Evolutionary conservation across 2,888 invertebrate species (phyloP).

Genomic region (Lamproptera curius): DNA sequence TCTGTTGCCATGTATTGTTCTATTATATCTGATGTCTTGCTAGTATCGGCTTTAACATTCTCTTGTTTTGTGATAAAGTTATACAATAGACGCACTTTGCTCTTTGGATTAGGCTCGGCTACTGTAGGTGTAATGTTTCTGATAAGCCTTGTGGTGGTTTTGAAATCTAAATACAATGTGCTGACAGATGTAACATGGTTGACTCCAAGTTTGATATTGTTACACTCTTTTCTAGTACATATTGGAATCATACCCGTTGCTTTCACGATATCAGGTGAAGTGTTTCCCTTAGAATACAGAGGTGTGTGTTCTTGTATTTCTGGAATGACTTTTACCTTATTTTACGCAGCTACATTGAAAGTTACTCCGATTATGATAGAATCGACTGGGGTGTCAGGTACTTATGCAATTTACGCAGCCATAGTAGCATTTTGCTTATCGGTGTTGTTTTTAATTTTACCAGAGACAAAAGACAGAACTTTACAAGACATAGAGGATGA

Average conservation of each 20-base stretch:
- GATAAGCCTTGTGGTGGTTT: slow-evolving; percentile 23
- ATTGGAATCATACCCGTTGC: slow-evolving; percentile 35
- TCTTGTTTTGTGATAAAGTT: slow-evolving; percentile 31
- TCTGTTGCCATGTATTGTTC: slow-evolving; percentile 37
- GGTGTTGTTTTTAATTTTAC: slow-evolving; percentile 32
- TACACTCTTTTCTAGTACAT: slow-evolving; percentile 34
- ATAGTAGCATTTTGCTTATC: slow-evolving; percentile 21
- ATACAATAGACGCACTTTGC: slow-evolving; percentile 33
- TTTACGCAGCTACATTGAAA: slow-evolving; percentile 32
- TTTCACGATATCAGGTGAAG: slow-evolving; percentile 34
- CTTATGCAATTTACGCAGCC: slow-evolving; percentile 30
- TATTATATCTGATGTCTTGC: slow-evolving; percentile 35
- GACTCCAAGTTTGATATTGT: slow-evolving; percentile 32
- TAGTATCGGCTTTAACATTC: slow-evolving; percentile 29
- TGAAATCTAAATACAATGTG: slow-evolving; percentile 7
- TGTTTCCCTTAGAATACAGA: slow-evolving; percentile 38
- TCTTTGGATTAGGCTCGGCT: slow-evolving; percentile 30
- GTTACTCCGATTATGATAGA: slow-evolving; percentile 36
- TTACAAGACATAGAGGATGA: slow-evolving; percentile 41
- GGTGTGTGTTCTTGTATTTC: slow-evolving; percentile 30
- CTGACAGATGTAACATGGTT: slow-evolving; percentile 16
- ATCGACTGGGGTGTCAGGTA: slow-evolving; percentile 31
- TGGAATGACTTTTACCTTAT: slow-evolving; percentile 32
- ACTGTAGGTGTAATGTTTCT: slow-evolving; percentile 30
- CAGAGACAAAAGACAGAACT: slow-evolving; percentile 42